These are phyloP conservation scores for Parasteatoda tepidariorum DNA, from an alignment of 1,140 invertebrate species.

Conservation along the genomic window DNA sequence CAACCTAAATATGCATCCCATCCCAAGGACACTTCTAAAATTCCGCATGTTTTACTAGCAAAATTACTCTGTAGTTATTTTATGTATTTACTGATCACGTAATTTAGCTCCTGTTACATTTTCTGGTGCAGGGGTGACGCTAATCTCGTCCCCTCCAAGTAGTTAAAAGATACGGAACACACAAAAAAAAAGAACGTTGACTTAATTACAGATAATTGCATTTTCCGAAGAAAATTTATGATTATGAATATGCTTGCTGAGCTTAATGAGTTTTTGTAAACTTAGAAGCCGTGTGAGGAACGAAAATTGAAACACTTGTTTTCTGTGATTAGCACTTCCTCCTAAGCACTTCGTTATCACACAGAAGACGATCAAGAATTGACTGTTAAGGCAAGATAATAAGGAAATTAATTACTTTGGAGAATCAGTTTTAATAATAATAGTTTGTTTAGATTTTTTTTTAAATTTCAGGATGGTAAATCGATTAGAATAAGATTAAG, in stretches of 20 bases:
- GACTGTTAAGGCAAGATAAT: neutral
- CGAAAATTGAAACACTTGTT: neutral
- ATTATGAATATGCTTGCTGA: slow-evolving; percentile 13
- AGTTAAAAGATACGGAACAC: neutral
- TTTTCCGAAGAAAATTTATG: neutral
- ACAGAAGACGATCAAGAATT: neutral
- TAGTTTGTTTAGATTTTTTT: too few relatives aligned
- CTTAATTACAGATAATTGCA: slow-evolving; percentile 28
- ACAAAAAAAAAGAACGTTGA: neutral
- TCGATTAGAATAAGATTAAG: too few relatives aligned
- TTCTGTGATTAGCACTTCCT: neutral
- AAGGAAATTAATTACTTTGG: neutral
- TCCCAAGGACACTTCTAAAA: neutral
- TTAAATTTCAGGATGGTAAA: too few relatives aligned
- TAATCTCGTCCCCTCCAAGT: neutral
- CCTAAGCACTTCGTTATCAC: neutral
- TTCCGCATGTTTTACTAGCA: neutral
- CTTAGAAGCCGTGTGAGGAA: neutral
- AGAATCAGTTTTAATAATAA: neutral
- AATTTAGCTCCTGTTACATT: neutral
- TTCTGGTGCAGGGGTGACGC: neutral
- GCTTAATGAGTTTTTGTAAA: neutral
- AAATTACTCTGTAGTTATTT: neutral
- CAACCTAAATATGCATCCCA: neutral
- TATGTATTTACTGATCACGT: neutral